A percentile compares a stretch with the other conserved stretches of the same genome.
Evolutionary conservation across 2,113 vertebrate genomes (phyloP).

Genomic region (Circaetus cinerascens): DNA sequence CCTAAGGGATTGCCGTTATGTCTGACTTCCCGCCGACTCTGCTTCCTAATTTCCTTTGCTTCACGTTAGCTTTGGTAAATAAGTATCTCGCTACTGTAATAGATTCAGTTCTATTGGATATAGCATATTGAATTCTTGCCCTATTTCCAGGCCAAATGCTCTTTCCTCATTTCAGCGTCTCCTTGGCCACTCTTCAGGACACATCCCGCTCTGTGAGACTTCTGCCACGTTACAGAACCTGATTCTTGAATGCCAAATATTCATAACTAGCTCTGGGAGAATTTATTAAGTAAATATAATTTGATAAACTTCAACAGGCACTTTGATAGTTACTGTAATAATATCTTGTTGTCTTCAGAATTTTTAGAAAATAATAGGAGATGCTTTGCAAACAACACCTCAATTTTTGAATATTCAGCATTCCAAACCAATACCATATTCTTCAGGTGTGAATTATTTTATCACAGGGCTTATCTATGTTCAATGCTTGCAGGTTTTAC

Average conservation of each 20-base stretch:
- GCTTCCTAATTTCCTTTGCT: not conserved
- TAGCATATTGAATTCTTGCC: not conserved
- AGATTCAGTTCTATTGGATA: not conserved
- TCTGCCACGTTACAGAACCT: not conserved
- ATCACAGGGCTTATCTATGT: not conserved
- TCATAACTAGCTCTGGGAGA: not conserved
- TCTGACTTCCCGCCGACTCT: not conserved
- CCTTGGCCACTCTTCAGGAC: not conserved
- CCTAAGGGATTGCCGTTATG: not conserved
- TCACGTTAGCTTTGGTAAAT: not conserved
- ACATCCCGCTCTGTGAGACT: not conserved
- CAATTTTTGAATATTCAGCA: not conserved
- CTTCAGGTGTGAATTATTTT: not conserved
- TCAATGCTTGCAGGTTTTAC: not conserved
- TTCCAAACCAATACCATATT: not conserved
- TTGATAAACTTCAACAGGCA: not conserved
- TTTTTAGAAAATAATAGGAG: not conserved
- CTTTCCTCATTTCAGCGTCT: not conserved
- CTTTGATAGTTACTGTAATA: not conserved
- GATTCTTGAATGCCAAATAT: not conserved
- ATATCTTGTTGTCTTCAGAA: not conserved
- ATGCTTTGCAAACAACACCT: not conserved
- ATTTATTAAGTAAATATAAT: not conserved
- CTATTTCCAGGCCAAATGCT: not conserved
- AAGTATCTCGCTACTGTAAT: not conserved